These are phyloP conservation scores for Tamias sibiricus DNA, from an alignment of 2,113 vertebrate genomes.

Conservation along the genomic window DNA sequence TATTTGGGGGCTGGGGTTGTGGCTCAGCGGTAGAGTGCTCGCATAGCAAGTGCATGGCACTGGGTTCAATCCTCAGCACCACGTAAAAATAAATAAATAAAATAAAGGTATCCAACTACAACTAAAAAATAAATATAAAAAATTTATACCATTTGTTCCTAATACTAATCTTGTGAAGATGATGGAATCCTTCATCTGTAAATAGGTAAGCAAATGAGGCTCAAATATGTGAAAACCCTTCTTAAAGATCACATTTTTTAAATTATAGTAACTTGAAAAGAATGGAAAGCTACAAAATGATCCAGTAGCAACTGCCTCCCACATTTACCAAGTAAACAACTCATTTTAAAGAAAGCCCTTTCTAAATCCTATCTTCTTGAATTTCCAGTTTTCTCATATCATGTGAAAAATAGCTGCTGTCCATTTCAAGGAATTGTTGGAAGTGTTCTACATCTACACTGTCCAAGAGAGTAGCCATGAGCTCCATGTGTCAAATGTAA, in stretches of 20 bases:
- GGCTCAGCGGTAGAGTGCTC: too few relatives aligned
- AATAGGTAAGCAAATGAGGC: neutral
- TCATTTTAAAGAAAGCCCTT: neutral
- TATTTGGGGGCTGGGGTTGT: too few relatives aligned
- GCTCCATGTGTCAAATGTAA: constrained; percentile 4
- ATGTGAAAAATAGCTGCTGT: constrained; percentile 15
- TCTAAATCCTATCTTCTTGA: neutral
- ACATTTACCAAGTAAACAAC: neutral
- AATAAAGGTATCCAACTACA: too few relatives aligned
- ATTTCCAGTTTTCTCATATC: constrained; percentile 11
- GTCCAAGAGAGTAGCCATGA: neutral
- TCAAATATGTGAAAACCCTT: neutral
- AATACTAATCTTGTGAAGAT: constrained; percentile 24
- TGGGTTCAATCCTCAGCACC: too few relatives aligned
- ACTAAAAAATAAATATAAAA: too few relatives aligned
- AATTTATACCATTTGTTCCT: constrained; percentile 3
- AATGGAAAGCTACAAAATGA: constrained; percentile 6
- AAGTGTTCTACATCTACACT: neutral
- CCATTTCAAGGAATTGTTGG: neutral
- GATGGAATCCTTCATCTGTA: neutral
- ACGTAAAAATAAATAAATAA: too few relatives aligned
- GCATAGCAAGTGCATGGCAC: too few relatives aligned
- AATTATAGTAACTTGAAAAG: neutral
- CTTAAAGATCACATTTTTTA: neutral
- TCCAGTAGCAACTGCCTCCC: neutral